Evolutionary conservation across 2,888 invertebrate species (phyloP), one percentile per base, ranked within the genome.

Genomic region (Eremobia ochroleuca): DNA sequence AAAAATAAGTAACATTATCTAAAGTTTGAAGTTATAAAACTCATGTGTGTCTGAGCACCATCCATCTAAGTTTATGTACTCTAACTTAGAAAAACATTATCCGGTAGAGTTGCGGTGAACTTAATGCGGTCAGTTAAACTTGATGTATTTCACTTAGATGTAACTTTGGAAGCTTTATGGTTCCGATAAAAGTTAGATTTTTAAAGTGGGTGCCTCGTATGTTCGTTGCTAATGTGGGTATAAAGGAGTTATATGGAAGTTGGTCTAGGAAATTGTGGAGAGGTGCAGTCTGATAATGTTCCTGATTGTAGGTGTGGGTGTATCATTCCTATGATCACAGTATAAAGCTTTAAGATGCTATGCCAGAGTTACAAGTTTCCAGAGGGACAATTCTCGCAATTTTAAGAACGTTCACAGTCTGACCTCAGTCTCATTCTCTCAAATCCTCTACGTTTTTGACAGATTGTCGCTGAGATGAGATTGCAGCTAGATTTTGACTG

Each of bases 41-140:
- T 93, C 89, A 86, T 88, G 88, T 88, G 88, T 90, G 92, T 91
- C 91, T 93, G 88, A 94, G 91, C 88, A 87, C 91, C 86, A 93
- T 94, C 94, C 93, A 92, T 95, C 93, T 93, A 94, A 95, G 92
- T 94, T 77, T 95, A 91, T 90, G 92, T 91, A 89, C 90, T 92
- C 91, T 92, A 93, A 92, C 89, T 92, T 91, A 90, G 90, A 89
- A 86, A 89, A 90, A 92, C 89, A 92, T 91, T 92, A 91, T 84
- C 88, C 85, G 84, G 76, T 85, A 88, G 78, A 91, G 90, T 91
- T 91, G 87, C 85, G 90, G 90, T 91, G 91, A 92, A 91, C 81
- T 92, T 91, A 92, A 92, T 87, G 91, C 90, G 92, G 92, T 91
- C 93, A 92, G 91, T 94, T 93, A 91, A 88, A 91, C 90, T 91